phyloP scores from a whole-genome alignment of 2,888 invertebrate genomes.

The Caenorhabditis drosophilae region DNA sequence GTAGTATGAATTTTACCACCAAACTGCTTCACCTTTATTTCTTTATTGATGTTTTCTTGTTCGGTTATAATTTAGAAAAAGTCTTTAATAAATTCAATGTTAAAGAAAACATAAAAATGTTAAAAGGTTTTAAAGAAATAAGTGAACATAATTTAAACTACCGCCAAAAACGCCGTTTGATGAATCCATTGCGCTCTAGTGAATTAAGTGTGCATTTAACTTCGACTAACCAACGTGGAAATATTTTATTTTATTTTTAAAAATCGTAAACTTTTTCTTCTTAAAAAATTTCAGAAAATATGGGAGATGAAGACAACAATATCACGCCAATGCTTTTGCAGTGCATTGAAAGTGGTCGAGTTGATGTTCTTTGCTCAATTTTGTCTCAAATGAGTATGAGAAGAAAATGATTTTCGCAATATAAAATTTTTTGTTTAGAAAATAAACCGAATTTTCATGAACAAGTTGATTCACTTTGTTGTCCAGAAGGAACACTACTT shows the following conservation, averaged over 20 bases:
- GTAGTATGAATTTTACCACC: too few species aligned
- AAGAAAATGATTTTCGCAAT: background rate
- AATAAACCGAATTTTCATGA: conserved; percentile 46
- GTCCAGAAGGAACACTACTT: conserved; percentile 70
- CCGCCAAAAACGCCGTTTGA: too few species aligned
- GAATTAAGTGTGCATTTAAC: too few species aligned
- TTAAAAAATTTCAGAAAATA: conserved; percentile 16
- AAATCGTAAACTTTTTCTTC: background rate
- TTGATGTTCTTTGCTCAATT: conserved; percentile 61
- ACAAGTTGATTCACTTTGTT: conserved; percentile 54
- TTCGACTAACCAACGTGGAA: conserved; percentile 25
- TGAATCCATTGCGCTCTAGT: too few species aligned
- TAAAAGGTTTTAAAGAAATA: too few species aligned
- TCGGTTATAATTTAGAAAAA: too few species aligned
- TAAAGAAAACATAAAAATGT: too few species aligned
- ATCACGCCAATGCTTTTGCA: conserved; percentile 43
- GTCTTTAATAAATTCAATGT: too few species aligned
- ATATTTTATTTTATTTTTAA: conserved; percentile 1
- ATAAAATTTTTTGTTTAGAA: conserved; percentile 33
- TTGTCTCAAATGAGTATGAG: conserved; percentile 55
- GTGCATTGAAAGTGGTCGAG: conserved; percentile 54
- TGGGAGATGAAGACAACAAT: conserved; percentile 32
- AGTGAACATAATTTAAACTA: too few species aligned
- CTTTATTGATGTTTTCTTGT: too few species aligned
- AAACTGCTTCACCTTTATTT: too few species aligned